Conservation (phyloP, 2,797 vertebrate genomes). For the Melanotaenia boesemani region DNA sequence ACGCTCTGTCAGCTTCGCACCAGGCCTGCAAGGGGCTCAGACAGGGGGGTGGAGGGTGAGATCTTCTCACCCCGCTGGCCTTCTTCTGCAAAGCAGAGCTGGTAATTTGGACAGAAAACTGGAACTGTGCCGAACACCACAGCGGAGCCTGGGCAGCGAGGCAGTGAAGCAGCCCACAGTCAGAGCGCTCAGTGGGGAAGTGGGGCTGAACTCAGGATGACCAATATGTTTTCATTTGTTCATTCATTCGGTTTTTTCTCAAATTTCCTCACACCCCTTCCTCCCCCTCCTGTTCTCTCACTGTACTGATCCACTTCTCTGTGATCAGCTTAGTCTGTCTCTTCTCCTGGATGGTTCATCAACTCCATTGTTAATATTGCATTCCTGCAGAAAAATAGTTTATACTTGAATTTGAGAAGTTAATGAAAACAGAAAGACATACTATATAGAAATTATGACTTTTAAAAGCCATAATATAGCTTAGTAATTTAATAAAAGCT, state of each 20-base stretch:
- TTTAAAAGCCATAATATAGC: not conserved
- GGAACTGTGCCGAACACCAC: slow-evolving; percentile 68
- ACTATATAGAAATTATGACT: not conserved
- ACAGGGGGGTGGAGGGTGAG: slow-evolving; percentile 44
- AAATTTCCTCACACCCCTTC: slow-evolving; percentile 4
- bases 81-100: slow-evolving; percentile 69
- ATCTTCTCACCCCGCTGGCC: slow-evolving; percentile 74
- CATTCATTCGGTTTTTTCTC: slow-evolving; percentile 47
- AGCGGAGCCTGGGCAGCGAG: slow-evolving; percentile 56
- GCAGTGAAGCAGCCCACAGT: slow-evolving; percentile 61
- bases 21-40: slow-evolving; percentile 66
- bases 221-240: slow-evolving; percentile 69
- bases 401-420: not conserved
- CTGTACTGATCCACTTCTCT: slow-evolving; percentile 54
- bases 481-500: too few species aligned
- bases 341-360: slow-evolving; percentile 47
- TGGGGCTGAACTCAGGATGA: slow-evolving; percentile 69
- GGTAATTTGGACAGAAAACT: slow-evolving; percentile 82
- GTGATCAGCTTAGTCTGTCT: slow-evolving; percentile 60
- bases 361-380: slow-evolving; percentile 48
- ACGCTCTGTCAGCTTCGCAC: slow-evolving; percentile 80
- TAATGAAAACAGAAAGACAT: not conserved
- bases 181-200: slow-evolving; percentile 56
- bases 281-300: slow-evolving; percentile 12
- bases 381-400: slow-evolving; percentile 41